Evolutionary conservation across 2,888 invertebrate species (phyloP).

Genomic region (Acronicta alni): DNA sequence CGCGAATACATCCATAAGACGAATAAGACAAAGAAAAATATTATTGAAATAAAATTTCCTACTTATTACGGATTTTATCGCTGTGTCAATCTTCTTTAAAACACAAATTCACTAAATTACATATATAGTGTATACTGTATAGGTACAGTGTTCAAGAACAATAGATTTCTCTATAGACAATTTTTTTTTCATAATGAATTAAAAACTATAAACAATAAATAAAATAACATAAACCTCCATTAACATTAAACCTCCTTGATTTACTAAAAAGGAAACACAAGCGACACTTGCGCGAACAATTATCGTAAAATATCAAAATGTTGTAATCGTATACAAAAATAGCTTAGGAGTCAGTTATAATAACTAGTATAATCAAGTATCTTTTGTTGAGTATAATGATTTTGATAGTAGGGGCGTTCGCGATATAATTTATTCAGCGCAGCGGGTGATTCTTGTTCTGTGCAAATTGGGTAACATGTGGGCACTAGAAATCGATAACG

Average conservation of each 20-base stretch:
- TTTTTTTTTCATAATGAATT: too few species aligned
- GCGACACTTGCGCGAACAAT: constrained; percentile 72
- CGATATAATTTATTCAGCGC: constrained; percentile 80
- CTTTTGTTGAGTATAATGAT: constrained; percentile 80
- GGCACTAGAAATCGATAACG: constrained; percentile 70
- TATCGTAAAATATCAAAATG: constrained; percentile 71
- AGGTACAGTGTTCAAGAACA: too few species aligned
- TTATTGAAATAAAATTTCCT: too few species aligned
- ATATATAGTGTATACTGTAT: too few species aligned
- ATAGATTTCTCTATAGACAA: too few species aligned
- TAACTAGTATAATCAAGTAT: constrained; percentile 82
- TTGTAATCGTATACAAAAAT: constrained; percentile 59
- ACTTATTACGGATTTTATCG: too few species aligned
- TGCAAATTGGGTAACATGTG: constrained; percentile 87
- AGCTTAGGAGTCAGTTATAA: constrained; percentile 64
- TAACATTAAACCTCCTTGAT: constrained; percentile 26
- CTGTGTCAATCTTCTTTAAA: too few species aligned
- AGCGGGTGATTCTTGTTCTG: constrained; percentile 80
- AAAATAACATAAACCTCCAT: constrained; percentile 10
- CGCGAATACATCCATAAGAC: too few species aligned
- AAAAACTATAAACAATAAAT: too few species aligned
- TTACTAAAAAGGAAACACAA: constrained; percentile 27
- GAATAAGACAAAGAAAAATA: too few species aligned
- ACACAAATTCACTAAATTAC: too few species aligned
- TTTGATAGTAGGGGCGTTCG: constrained; percentile 78